phyloP scores from a whole-genome alignment of 2,888 invertebrate species.

The Caenorhabditis afra region DNA sequence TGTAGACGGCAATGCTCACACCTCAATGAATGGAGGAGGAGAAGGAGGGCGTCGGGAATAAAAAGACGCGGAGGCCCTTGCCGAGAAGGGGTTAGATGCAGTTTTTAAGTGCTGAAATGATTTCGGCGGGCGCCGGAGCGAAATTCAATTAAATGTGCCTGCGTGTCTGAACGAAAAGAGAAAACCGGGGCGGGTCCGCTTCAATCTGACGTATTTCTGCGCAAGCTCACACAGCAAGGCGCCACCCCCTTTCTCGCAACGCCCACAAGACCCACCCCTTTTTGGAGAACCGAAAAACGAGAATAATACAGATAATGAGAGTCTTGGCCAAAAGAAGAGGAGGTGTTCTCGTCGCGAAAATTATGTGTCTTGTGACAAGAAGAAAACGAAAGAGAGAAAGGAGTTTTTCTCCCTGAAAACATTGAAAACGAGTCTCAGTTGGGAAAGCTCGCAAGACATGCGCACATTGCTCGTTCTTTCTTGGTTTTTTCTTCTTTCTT shows the following conservation, averaged over 20 bases:
- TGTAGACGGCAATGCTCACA: neutral
- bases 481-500: neutral
- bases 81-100: constrained; percentile 43
- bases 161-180: constrained; percentile 47
- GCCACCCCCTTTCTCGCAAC: constrained; percentile 37
- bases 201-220: constrained; percentile 51
- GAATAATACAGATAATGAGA: constrained; percentile 1
- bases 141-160: constrained; percentile 62
- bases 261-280: constrained; percentile 20
- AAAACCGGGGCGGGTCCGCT: constrained; percentile 34
- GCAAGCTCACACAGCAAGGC: constrained; percentile 45
- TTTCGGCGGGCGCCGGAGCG: constrained; percentile 60
- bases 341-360: neutral
- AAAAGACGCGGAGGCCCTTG: constrained; percentile 16
- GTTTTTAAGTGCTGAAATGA: constrained; percentile 61
- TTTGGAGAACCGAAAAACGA: neutral
- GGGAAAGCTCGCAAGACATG: neutral
- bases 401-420: neutral
- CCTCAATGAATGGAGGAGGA: constrained; percentile 31
- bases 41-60: constrained; percentile 10
- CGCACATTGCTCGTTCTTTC: constrained; percentile 3
- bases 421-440: too few relatives aligned
- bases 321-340: neutral
- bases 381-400: neutral
- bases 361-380: too few relatives aligned